Base-by-base conservation (phyloP, 1,140 invertebrate species). In the Harpegnathos saltator region DNA sequence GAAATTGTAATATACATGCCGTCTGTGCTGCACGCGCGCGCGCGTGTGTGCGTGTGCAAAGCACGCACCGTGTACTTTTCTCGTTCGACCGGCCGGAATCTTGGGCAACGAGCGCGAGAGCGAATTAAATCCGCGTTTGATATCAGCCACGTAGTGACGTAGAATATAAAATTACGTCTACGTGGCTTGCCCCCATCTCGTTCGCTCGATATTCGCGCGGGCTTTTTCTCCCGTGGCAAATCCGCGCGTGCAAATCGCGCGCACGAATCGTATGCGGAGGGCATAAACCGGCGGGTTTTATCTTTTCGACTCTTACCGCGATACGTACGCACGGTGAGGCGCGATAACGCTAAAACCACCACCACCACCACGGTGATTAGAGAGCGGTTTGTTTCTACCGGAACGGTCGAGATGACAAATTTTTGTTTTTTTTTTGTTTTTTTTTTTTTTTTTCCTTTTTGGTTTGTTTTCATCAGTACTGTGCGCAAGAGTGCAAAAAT, bases 91-190 rank as follows among this genome's bases (percentile, higher is more conserved):
- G 17, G 29, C 5, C 22, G 15, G 50, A 68, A 62, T 59, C 59
- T 63, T 80, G 68, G 33, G 12, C 74, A 56, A 78, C 63, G 74
- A 50, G 17, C 50, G 19, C 22, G 50, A 54, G 52, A 58, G 33
- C 38, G 65, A 71, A 71, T 80, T 80, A 71, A 71, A 80, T 33
- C 33, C 52, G 38, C 65, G 38, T 69, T 80, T 80, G 52, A 80
- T 80, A 71, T 48, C 65, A 71, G 12, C 22, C 3, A 48, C 26
- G 48, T n/a, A 44, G 29, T 56, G 50, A 58, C 22, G 52, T 56
- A 15, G 75, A 80, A 80, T 80, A 71, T 48, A 44, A 80, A 80
- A 71, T 78, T 29, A 80, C 38, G 33, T 58, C 63, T 78, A 56
- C 29, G 62, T 54, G 29, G 19, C 62, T 56, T 44, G 29, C 38